Conservation (phyloP, 2,888 invertebrate species). For the Himalopsyche kuldschensis region DNA sequence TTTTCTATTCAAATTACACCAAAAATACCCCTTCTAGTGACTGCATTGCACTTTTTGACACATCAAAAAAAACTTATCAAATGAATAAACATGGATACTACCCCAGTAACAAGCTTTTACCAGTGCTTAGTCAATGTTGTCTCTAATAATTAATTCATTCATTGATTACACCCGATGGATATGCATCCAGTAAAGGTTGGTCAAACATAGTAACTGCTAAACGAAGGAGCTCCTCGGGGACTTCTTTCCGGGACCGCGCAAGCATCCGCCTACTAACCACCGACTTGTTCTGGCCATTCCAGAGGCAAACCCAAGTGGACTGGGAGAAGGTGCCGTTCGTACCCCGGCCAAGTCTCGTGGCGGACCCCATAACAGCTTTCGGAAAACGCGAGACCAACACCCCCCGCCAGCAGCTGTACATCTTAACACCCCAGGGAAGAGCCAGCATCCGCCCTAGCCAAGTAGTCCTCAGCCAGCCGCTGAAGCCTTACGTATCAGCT, state of each 20-base stretch:
- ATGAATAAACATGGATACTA: too few species aligned
- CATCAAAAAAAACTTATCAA: too few species aligned
- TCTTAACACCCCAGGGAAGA: constrained; percentile 60
- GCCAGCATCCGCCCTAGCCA: constrained; percentile 67
- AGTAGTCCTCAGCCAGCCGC: constrained; percentile 61
- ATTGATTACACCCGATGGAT: too few species aligned
- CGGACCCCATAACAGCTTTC: constrained; percentile 83
- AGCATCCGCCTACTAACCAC: constrained; percentile 44
- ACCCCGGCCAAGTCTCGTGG: constrained; percentile 81
- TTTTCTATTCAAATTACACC: too few species aligned
- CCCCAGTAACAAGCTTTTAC: too few species aligned
- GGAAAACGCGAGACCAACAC: constrained; percentile 64
- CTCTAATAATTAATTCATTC: too few species aligned
- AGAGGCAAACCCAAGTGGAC: constrained; percentile 74
- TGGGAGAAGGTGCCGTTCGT: constrained; percentile 90
- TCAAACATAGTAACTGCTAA: too few species aligned
- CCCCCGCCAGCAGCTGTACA: constrained; percentile 51
- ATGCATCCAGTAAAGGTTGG: too few species aligned
- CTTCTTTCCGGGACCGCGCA: neutral
- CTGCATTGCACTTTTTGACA: too few species aligned
- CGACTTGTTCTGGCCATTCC: constrained; percentile 61
- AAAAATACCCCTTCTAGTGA: too few species aligned
- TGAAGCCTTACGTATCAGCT: constrained; percentile 69
- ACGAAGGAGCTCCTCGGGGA: neutral
- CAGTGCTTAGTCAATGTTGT: too few species aligned